phyloP scores from a whole-genome alignment of 2,113 vertebrate species.

The Nannospalax galili region DNA sequence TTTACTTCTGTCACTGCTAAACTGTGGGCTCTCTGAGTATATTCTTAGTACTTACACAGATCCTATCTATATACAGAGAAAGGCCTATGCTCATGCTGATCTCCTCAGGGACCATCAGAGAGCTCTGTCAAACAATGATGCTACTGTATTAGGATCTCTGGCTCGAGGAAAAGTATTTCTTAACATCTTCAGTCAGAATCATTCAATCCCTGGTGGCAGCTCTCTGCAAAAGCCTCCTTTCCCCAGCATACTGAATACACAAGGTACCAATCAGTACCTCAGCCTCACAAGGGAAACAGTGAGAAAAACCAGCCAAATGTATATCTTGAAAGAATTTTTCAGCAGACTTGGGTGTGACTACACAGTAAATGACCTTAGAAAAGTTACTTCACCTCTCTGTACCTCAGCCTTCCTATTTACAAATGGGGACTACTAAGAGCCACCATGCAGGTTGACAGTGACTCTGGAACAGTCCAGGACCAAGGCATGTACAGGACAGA shows the following conservation, averaged over 20 bases:
- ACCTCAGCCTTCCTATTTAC: not conserved
- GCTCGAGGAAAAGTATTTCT: not conserved
- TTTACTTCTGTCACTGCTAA: not conserved
- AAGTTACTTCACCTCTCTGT: not conserved
- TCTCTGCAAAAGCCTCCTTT: not conserved
- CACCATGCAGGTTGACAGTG: not conserved
- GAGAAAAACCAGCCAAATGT: not conserved
- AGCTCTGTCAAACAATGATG: not conserved
- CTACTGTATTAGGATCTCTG: not conserved
- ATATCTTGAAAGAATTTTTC: not conserved
- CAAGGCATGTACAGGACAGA: not conserved
- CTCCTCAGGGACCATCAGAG: not conserved
- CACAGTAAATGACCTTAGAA: not conserved
- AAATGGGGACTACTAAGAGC: not conserved
- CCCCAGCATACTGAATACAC: not conserved
- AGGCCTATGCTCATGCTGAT: not conserved
- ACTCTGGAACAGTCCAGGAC: not conserved
- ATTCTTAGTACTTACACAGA: not conserved
- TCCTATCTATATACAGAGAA: not conserved
- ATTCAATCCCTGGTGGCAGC: not conserved
- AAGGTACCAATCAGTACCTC: not conserved
- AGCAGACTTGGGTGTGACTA: not conserved
- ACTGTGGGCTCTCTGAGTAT: not conserved
- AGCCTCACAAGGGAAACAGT: not conserved
- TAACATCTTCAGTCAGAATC: not conserved